Percentiles rank a stretch among this genome's conserved stretches.
phyloP scores from a whole-genome alignment of 2,797 vertebrate genomes.

The Ptychobarbus kaznakovi region DNA sequence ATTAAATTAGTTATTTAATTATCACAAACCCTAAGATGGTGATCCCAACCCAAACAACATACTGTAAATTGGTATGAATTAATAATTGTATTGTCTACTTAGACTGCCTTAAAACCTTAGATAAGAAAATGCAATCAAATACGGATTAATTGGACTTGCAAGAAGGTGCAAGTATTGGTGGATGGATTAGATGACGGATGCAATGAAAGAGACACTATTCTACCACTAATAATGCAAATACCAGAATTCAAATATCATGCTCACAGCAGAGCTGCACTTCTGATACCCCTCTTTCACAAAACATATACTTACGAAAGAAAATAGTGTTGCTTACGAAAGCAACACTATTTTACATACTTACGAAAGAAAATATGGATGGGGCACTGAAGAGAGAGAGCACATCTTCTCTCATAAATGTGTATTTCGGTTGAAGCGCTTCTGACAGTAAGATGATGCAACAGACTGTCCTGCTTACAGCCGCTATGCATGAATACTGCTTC shows the following conservation, averaged over 20 bases:
- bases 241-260: not conserved
- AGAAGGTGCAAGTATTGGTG: not conserved
- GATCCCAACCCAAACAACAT: too few species aligned
- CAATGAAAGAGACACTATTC: not conserved
- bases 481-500: not conserved
- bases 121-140: too few species aligned
- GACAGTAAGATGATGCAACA: constrained; percentile 26
- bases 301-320: not conserved
- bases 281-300: not conserved
- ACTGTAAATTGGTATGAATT: not conserved
- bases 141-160: not conserved
- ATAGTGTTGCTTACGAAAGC: too few species aligned
- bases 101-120: too few species aligned
- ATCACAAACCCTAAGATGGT: not conserved
- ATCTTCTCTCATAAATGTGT: constrained; percentile 10
- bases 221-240: not conserved
- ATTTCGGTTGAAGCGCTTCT: not conserved
- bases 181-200: not conserved
- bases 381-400: not conserved
- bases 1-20: not conserved
- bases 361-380: not conserved
- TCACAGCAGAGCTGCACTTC: not conserved
- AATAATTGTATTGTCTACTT: not conserved
- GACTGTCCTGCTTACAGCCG: not conserved
- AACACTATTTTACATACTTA: not conserved